Conservation (phyloP, 2,797 vertebrate species). For the Scomberomorus guttatus region DNA sequence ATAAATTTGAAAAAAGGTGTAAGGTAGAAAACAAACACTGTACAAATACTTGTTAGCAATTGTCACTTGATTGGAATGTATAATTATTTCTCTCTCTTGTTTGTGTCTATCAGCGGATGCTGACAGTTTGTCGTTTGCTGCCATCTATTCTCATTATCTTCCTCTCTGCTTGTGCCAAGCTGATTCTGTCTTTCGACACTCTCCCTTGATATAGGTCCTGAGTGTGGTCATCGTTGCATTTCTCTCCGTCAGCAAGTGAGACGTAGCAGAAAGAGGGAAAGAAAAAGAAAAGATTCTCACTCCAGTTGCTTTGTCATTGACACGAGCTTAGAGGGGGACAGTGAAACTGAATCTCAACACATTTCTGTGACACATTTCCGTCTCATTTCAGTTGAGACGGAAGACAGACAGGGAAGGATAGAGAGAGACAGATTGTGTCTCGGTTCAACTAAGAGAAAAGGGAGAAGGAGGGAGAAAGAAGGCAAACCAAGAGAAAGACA, state of each 20-base stretch:
- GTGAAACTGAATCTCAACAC: conserved; percentile 29
- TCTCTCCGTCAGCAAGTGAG: conserved; percentile 66
- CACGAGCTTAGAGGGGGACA: conserved; percentile 23
- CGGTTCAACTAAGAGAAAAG: conserved; percentile 1
- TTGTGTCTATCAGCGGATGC: conserved; percentile 47
- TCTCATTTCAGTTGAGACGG: conserved; percentile 41
- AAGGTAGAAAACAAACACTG: conserved; percentile 31
- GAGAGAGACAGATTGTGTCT: conserved; percentile 15
- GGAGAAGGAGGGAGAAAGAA: not conserved
- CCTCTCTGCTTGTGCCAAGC: conserved; percentile 54
- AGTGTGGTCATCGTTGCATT: conserved; percentile 68
- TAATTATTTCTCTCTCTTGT: conserved; percentile 21
- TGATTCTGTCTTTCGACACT: conserved; percentile 53
- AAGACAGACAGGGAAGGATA: conserved; percentile 9
- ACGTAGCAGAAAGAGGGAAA: conserved; percentile 39
- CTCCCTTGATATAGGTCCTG: conserved; percentile 61
- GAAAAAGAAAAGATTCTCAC: conserved; percentile 35
- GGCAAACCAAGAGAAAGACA: conserved; percentile 19
- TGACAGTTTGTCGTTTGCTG: conserved; percentile 54
- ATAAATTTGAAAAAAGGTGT: conserved; percentile 28
- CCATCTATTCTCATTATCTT: conserved; percentile 79
- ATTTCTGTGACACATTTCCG: conserved; percentile 47
- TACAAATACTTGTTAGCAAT: conserved; percentile 43
- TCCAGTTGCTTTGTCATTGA: conserved; percentile 41
- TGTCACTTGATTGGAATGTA: conserved; percentile 54